Evolutionary conservation across 2,797 vertebrate genomes (phyloP), one percentile per base, ranked within the genome.

Genomic region (Cetoscarus ocellatus): DNA sequence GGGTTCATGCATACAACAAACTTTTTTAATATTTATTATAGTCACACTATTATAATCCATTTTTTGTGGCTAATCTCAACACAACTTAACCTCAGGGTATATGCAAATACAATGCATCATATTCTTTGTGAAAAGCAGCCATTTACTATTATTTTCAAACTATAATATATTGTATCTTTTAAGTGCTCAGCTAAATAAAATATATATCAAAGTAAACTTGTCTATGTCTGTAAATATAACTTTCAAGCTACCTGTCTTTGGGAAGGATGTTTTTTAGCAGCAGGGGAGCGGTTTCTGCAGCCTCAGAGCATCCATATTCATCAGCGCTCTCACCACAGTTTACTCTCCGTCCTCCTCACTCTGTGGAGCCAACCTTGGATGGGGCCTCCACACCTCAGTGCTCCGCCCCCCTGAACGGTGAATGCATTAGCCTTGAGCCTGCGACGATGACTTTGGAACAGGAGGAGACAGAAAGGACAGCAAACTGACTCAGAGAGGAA

Each of bases 301-400:
- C 15, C 66, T 43, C 40, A 43, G 35, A 62, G 53, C 64, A 86
- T 91, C 71, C 80, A 90, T 89, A 87, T 89, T 88, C 83, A 91
- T 85, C 47, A 53, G 19, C 6, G 56, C 61, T 65, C 43, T 64
- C 36, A 36, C n/a, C 44, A 10, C 48, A 43, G 60, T 57, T 64
- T 50, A 39, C 61, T 70, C 52, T 64, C 51, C 9, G 70, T 83
- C 77, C 77, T 79, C 67, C 60, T 82, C 75, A 59, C 75, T 73
- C 69, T 79, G 77, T 79, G 70, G 66, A 36, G 69, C 86, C 82
- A 86, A 44, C 86, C 86, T 88, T 83, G 86, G 73, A 57, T 50
- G 43, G 62, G 75, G 53, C 50, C 52, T 65, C 83, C 81, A 84
- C 67, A 80, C 63, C 66, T 58, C 47, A 7, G 27, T 60, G 76